A percentile compares a stretch with the other conserved stretches of the same genome.
phyloP scores from a whole-genome alignment of 2,888 invertebrate species.

The Gnatocerus cornutus region DNA sequence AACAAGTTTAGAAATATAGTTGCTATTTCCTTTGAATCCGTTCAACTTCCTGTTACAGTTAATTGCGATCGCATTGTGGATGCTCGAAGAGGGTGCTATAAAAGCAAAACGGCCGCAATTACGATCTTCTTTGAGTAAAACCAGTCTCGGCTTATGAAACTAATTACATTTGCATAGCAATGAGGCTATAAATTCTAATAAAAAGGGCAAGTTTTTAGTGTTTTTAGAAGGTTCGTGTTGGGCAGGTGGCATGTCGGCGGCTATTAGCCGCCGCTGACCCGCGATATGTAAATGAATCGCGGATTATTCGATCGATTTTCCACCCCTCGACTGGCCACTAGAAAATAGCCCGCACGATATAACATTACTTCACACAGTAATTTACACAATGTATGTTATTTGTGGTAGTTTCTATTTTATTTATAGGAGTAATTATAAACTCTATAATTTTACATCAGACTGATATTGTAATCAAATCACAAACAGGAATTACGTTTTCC shows the following conservation, averaged over 20 bases:
- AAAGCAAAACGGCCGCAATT: constrained; percentile 34
- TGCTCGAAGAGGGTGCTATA: constrained; percentile 29
- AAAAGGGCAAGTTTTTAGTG: constrained; percentile 64
- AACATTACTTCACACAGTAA: constrained; percentile 41
- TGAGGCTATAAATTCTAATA: constrained; percentile 64
- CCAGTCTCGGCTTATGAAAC: constrained; percentile 48
- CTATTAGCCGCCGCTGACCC: constrained; percentile 65
- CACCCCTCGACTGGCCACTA: constrained; percentile 42
- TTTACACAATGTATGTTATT: constrained; percentile 40
- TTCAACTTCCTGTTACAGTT: constrained; percentile 34
- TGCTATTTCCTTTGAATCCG: constrained; percentile 19
- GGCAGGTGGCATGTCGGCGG: constrained; percentile 63
- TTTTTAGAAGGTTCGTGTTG: constrained; percentile 64
- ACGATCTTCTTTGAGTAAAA: constrained; percentile 27
- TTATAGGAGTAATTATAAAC: constrained; percentile 37
- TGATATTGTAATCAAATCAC: constrained; percentile 29
- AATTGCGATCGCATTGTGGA: constrained; percentile 29
- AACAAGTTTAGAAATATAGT: constrained; percentile 25
- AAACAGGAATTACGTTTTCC: constrained; percentile 16
- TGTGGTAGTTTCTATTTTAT: constrained; percentile 32
- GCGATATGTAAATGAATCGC: constrained; percentile 62
- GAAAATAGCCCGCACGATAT: constrained; percentile 41
- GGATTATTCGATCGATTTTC: constrained; percentile 61
- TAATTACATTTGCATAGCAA: constrained; percentile 66
- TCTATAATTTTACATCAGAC: constrained; percentile 12